Conservation (phyloP, 2,888 invertebrate species). For the Troides helena region DNA sequence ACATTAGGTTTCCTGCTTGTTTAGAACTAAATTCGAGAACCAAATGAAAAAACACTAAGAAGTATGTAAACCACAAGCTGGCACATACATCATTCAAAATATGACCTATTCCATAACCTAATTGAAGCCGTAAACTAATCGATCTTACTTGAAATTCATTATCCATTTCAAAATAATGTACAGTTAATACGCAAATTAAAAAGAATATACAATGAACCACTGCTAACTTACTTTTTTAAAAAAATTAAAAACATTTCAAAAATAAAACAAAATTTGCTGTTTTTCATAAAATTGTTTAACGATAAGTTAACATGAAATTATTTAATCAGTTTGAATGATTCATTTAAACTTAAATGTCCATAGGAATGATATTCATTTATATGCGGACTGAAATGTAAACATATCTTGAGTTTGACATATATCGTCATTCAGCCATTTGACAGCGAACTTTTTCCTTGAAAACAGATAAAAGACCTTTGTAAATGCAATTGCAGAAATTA, state of each 20-base stretch:
- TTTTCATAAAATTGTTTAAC: not conserved
- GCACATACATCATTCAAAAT: constrained; percentile 95
- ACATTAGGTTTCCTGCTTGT: constrained; percentile 83
- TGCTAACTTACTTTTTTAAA: not conserved
- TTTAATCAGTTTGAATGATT: not conserved
- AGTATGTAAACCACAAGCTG: constrained; percentile 96
- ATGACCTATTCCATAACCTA: constrained; percentile 90
- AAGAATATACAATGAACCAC: not conserved
- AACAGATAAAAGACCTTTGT: no score
- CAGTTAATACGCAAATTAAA: not conserved
- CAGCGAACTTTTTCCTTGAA: not conserved
- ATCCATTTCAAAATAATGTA: constrained; percentile 57
- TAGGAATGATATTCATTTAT: not conserved
- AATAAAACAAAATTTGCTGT: not conserved
- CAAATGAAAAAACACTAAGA: constrained; percentile 88
- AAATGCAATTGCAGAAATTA: no score
- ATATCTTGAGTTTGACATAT: not conserved
- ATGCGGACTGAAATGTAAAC: not conserved
- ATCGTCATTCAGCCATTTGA: not conserved
- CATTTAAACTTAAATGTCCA: not conserved
- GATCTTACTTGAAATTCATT: constrained; percentile 71
- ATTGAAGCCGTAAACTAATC: constrained; percentile 62
- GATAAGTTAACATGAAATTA: not conserved
- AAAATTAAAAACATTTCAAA: not conserved
- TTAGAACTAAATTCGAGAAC: constrained; percentile 79